Base-by-base conservation (phyloP, 2,888 invertebrate genomes). In the Hermodice carunculata region DNA sequence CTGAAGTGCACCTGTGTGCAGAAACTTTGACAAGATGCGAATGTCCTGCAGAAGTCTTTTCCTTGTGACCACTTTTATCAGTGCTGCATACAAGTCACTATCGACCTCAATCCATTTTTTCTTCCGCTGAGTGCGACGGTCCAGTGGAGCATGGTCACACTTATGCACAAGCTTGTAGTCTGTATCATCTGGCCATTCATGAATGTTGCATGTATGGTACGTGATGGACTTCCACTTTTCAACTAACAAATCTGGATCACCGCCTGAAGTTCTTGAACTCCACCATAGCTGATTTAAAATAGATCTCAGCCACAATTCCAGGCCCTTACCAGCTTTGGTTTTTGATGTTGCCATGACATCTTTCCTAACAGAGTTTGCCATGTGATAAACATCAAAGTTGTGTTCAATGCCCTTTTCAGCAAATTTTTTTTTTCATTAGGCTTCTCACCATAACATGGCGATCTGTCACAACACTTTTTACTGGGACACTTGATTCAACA, bases 71-170 rank as follows among this genome's bases (percentile, higher is more conserved):
- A n/a, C n/a, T n/a, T n/a, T n/a, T n/a, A n/a, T n/a, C n/a, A n/a
- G n/a, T n/a, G n/a, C n/a, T n/a, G n/a, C n/a, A n/a, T n/a, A n/a
- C n/a, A n/a, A n/a, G n/a, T n/a, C n/a, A n/a, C n/a, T n/a, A n/a
- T n/a, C n/a, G n/a, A n/a, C n/a, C n/a, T n/a, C n/a, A n/a, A n/a
- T n/a, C n/a, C n/a, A n/a, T n/a, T n/a, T 40, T n/a, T 40, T 40
- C n/a, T 40, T 40, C 40, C n/a, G 40, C 44, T 44, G 44, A 17
- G n/a, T 24, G 17, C 24, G 0, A 8, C 8, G 14, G n/a, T 44
- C 44, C 8, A 44, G 17, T 44, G 44, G 44, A 24, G 44, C 44
- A 44, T 44, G 44, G n/a, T 44, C 44, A 44, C 44, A 44, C 44
- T 44, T 44, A 24, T 44, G 44, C 8, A 44, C 24, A 5, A 14